phyloP scores from a whole-genome alignment of 2,888 invertebrate species.

The Dromius quadrimaculatus region DNA sequence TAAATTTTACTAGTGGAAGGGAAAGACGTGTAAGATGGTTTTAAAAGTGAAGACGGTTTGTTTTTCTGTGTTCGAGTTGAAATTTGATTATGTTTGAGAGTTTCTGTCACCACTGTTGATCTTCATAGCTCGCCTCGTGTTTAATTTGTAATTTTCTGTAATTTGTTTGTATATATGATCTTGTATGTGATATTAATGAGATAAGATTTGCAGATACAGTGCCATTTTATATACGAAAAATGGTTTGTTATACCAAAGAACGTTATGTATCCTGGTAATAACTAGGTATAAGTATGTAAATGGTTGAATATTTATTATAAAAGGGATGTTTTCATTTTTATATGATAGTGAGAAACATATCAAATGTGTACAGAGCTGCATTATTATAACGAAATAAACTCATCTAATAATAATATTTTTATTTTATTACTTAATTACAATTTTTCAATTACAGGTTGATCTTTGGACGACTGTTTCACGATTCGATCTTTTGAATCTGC shows the following conservation, averaged over 20 bases:
- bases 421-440: constrained; percentile 4
- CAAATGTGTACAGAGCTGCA: constrained; percentile 49
- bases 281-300: constrained; percentile 44
- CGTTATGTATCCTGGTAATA: constrained; percentile 39
- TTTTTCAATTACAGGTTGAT: not conserved
- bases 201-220: constrained; percentile 45
- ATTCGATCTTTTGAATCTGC: not conserved
- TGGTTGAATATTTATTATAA: constrained; percentile 49
- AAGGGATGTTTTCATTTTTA: constrained; percentile 52
- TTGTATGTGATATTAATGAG: constrained; percentile 52
- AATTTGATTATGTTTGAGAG: no score
- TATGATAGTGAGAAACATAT: constrained; percentile 52
- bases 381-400: constrained; percentile 50
- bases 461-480: not conserved
- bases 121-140: no score
- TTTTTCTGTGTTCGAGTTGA: no score
- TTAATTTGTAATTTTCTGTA: constrained; percentile 32
- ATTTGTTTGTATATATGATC: constrained; percentile 49
- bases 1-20: no score
- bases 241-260: constrained; percentile 51
- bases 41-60: no score
- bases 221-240: constrained; percentile 51
- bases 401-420: constrained; percentile 25
- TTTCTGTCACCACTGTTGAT: no score
- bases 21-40: no score